These are phyloP conservation scores for Rotaria macrura DNA, from an alignment of 2,888 invertebrate genomes.

Conservation along the genomic window DNA sequence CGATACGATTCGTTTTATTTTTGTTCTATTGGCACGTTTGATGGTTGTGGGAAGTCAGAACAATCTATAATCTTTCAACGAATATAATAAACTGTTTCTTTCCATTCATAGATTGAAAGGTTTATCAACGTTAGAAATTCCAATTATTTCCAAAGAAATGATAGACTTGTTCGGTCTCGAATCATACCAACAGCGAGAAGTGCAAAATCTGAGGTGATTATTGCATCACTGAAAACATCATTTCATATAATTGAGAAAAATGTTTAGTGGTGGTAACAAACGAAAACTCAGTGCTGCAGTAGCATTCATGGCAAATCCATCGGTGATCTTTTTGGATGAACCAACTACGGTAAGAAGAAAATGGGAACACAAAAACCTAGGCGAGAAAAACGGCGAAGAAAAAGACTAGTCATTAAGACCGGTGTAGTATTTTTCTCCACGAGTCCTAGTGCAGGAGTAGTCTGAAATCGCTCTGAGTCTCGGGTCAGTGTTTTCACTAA, in stretches of 20 bases:
- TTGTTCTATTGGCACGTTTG: no score
- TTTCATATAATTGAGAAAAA: not conserved
- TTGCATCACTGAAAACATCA: not conserved
- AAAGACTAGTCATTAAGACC: no score
- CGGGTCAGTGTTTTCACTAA: no score
- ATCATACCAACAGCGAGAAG: constrained; percentile 40
- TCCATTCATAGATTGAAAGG: constrained; percentile 41
- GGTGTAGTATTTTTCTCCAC: no score
- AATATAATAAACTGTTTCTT: no score
- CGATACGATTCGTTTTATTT: no score
- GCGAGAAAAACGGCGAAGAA: no score
- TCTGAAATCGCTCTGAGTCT: no score
- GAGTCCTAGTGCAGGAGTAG: no score
- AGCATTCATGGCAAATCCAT: constrained; percentile 49
- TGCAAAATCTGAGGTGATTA: not conserved
- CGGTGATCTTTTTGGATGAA: constrained; percentile 49
- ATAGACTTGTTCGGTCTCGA: constrained; percentile 41
- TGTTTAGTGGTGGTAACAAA: constrained; percentile 49
- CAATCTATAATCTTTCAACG: no score
- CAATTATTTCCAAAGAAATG: constrained; percentile 41
- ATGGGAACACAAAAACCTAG: no score
- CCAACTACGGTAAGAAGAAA: constrained; percentile 42
- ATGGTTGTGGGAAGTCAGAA: no score
- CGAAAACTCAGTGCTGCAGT: constrained; percentile 51
- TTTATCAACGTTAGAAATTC: constrained; percentile 37